Percentiles rank a stretch among this genome's conserved stretches.
These are phyloP conservation scores for Abramis brama DNA, from an alignment of 2,113 vertebrate genomes.

Conservation along the genomic window DNA sequence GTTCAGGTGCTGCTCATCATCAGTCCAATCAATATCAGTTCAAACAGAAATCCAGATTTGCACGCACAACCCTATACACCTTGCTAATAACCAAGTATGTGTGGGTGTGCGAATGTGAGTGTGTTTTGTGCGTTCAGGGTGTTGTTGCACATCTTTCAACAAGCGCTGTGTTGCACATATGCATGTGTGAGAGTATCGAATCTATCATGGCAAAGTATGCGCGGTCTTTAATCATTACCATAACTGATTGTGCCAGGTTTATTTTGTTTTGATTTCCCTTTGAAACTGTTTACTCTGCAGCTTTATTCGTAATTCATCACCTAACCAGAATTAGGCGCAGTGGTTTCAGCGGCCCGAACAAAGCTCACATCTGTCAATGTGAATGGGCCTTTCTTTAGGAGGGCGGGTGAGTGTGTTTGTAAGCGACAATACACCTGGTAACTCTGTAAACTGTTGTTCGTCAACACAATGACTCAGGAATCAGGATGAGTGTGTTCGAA, in stretches of 20 bases:
- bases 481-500: slow-evolving; percentile 51
- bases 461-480: slow-evolving; percentile 66
- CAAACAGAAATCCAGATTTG: background rate
- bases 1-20: background rate
- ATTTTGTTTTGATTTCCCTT: slow-evolving; percentile 30
- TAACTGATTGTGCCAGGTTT: background rate
- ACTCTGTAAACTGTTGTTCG: slow-evolving; percentile 67
- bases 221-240: slow-evolving; percentile 15
- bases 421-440: slow-evolving; percentile 49
- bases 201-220: slow-evolving; percentile 17
- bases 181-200: background rate
- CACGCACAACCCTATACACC: background rate
- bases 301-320: slow-evolving; percentile 28
- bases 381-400: slow-evolving; percentile 39
- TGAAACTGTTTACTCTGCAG: slow-evolving; percentile 4
- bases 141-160: slow-evolving; percentile 10
- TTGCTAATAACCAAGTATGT: background rate
- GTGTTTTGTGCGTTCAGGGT: slow-evolving; percentile 19
- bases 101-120: slow-evolving; percentile 11
- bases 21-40: slow-evolving; percentile 3
- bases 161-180: background rate
- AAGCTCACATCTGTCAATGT: background rate
- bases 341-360: slow-evolving; percentile 33
- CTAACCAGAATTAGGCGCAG: background rate
- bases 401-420: slow-evolving; percentile 52